Conservation (phyloP, 2,888 invertebrate species). For the Andrena hattorfiana region DNA sequence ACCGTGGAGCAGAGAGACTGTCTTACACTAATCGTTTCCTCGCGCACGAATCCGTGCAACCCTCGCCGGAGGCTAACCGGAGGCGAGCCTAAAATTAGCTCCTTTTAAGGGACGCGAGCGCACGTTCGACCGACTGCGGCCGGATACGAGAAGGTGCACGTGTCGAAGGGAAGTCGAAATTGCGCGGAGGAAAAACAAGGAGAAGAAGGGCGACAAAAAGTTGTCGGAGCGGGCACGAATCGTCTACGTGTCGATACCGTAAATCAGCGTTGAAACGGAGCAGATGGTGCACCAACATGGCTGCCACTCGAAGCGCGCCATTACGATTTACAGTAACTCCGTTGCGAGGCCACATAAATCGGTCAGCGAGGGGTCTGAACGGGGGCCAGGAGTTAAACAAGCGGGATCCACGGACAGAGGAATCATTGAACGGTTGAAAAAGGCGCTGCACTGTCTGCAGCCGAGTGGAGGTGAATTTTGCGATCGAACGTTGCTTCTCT, state of each 20-base stretch:
- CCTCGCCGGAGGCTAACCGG: slow-evolving; percentile 13
- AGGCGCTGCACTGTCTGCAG: neutral
- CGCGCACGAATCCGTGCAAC: slow-evolving; percentile 18
- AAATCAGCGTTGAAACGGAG: slow-evolving; percentile 14
- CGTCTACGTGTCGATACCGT: slow-evolving; percentile 23
- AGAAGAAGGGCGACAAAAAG: slow-evolving; percentile 10
- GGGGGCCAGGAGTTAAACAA: slow-evolving; percentile 18
- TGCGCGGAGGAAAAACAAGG: slow-evolving; percentile 23
- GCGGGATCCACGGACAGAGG: neutral
- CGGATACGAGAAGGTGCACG: slow-evolving; percentile 64
- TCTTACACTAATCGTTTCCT: neutral
- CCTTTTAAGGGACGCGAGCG: slow-evolving; percentile 30
- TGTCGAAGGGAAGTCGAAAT: slow-evolving; percentile 60
- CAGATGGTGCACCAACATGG: slow-evolving; percentile 33
- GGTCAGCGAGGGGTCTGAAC: slow-evolving; percentile 8
- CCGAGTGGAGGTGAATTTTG: neutral
- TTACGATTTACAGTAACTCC: slow-evolving; percentile 27
- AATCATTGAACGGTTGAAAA: neutral
- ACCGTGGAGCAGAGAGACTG: neutral
- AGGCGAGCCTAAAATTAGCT: slow-evolving; percentile 29
- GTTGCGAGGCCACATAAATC: slow-evolving; percentile 36
- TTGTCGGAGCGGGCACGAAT: neutral
- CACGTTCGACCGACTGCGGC: slow-evolving; percentile 21
- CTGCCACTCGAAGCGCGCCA: neutral
- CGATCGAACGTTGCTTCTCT: neutral